Conservation (phyloP, 2,797 vertebrate species). For the Eulemur rubriventer region DNA sequence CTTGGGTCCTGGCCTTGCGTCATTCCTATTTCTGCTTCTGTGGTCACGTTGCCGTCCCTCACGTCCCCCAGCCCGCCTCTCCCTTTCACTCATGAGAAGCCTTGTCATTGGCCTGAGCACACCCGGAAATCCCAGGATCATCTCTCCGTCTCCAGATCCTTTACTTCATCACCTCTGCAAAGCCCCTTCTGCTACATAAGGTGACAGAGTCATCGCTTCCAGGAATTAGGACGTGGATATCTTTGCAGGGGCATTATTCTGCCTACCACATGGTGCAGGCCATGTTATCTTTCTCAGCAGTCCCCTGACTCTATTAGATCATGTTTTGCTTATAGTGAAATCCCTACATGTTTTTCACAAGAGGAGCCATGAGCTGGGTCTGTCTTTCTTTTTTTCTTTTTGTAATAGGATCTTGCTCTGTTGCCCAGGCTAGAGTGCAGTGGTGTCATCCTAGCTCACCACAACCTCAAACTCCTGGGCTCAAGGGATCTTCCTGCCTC, state of each 20-base stretch:
- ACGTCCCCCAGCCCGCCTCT: not conserved
- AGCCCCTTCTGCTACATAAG: not conserved
- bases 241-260: not conserved
- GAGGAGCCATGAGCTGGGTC: not conserved
- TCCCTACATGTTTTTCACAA: not conserved
- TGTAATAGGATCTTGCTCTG: not conserved
- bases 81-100: not conserved
- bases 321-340: not conserved
- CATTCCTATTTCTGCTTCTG: not conserved
- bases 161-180: not conserved
- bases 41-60: not conserved
- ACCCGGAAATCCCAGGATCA: not conserved
- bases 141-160: not conserved
- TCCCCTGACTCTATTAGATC: not conserved
- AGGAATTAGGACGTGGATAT: not conserved
- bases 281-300: not conserved
- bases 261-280: fast-evolving
- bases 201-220: not conserved
- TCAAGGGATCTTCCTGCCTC: not conserved
- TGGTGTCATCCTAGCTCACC: not conserved
- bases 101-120: too few species aligned
- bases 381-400: not conserved
- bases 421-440: not conserved
- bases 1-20: not conserved
- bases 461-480: not conserved